Conservation (phyloP, 2,888 invertebrate species). For the Hanleya hanleyi region DNA sequence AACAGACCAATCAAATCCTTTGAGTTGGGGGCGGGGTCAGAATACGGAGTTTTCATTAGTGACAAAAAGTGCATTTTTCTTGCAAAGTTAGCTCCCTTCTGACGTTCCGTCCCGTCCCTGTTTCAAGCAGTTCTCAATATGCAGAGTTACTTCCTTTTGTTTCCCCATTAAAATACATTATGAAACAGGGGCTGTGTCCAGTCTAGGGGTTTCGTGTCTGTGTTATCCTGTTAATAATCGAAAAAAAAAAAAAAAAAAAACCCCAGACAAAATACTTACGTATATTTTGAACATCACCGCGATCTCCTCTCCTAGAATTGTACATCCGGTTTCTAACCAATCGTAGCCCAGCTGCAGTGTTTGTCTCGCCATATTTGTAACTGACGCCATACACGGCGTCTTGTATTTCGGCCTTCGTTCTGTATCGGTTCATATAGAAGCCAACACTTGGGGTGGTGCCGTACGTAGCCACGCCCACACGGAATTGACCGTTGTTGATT, state of each 20-base stretch:
- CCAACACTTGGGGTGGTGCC: slow-evolving; percentile 46
- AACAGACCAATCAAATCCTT: too few species aligned
- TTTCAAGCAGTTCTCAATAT: too few species aligned
- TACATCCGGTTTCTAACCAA: slow-evolving; percentile 52
- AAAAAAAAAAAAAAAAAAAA: background rate
- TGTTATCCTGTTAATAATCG: background rate
- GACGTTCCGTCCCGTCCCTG: too few species aligned
- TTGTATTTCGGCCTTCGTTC: slow-evolving; percentile 50
- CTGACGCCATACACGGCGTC: slow-evolving; percentile 62
- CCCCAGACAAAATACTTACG: slow-evolving; percentile 41
- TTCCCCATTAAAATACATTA: too few species aligned
- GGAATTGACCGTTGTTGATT: slow-evolving; percentile 50
- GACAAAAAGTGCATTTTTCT: too few species aligned
- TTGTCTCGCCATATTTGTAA: slow-evolving; percentile 65
- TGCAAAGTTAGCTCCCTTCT: too few species aligned
- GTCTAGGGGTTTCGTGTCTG: background rate
- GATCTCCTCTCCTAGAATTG: slow-evolving; percentile 47
- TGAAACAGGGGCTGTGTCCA: too few species aligned
- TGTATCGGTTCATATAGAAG: slow-evolving; percentile 60
- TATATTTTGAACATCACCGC: slow-evolving; percentile 52
- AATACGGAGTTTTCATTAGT: too few species aligned
- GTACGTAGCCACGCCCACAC: slow-evolving; percentile 62
- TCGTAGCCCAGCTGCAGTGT: slow-evolving; percentile 63
- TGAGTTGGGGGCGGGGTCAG: too few species aligned
- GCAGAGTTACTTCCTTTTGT: too few species aligned